Conservation (phyloP, 2,888 invertebrate genomes). For the Dorcus hopei region DNA sequence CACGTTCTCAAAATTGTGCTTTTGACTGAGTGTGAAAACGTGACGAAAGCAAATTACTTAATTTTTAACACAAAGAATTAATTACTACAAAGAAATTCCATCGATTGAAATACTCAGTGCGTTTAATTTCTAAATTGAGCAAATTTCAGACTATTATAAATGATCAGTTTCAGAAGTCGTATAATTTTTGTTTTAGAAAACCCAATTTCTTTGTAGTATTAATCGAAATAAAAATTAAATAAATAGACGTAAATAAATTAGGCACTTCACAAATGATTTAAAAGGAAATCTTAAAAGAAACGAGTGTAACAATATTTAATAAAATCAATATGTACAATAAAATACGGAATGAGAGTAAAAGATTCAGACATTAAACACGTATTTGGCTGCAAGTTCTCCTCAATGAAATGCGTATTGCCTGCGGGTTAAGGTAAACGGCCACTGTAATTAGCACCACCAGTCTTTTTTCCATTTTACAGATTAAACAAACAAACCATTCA, state of each 20-base stretch:
- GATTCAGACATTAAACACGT: not conserved
- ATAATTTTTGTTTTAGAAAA: too few relatives aligned
- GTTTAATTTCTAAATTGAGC: too few relatives aligned
- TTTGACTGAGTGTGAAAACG: too few relatives aligned
- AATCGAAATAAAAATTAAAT: not conserved
- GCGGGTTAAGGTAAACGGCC: conserved; percentile 2
- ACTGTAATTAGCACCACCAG: conserved; percentile 12
- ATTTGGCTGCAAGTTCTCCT: not conserved
- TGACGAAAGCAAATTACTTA: too few relatives aligned
- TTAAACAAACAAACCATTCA: conserved; percentile 1
- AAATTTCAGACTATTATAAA: too few relatives aligned
- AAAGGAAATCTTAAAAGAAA: not conserved
- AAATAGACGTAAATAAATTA: not conserved
- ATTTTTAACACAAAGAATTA: too few relatives aligned
- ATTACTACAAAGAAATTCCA: too few relatives aligned
- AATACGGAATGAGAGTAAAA: not conserved
- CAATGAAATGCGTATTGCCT: not conserved
- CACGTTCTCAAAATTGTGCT: too few relatives aligned
- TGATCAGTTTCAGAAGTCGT: too few relatives aligned
- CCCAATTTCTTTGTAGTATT: too few relatives aligned
- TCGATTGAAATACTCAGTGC: too few relatives aligned
- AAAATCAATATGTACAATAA: conserved; percentile 1
- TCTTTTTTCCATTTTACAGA: conserved; percentile 6
- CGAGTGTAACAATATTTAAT: not conserved
- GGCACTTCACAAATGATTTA: not conserved